Evolutionary conservation across 2,888 invertebrate species (phyloP).

Genomic region (Atethmia centrago): DNA sequence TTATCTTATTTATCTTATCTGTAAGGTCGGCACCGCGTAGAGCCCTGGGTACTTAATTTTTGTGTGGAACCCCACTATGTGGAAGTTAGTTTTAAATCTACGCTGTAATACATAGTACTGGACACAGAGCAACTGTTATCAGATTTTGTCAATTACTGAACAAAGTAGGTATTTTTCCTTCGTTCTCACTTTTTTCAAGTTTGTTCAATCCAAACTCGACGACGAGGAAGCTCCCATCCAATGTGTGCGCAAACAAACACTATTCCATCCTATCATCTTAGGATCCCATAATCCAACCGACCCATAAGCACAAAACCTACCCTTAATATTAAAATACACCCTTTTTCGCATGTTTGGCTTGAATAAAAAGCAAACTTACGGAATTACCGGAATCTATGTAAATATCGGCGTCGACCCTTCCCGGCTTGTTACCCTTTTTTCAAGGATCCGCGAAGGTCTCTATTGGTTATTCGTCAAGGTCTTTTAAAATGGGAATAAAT

Average conservation of each 20-base stretch:
- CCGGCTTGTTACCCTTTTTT: conserved; percentile 74
- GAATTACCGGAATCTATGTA: conserved; percentile 77
- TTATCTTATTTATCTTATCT: not conserved
- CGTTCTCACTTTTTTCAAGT: not conserved
- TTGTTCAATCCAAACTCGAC: conserved; percentile 29
- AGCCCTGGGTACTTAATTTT: not conserved
- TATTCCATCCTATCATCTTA: conserved; percentile 46
- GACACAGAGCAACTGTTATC: not conserved
- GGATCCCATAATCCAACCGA: conserved; percentile 56
- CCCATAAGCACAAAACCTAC: conserved; percentile 56
- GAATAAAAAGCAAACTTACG: conserved; percentile 75
- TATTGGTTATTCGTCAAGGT: conserved; percentile 65
- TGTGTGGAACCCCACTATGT: not conserved
- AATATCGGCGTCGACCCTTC: conserved; percentile 76
- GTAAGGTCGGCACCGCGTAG: not conserved
- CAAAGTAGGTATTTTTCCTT: not conserved
- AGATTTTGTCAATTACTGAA: not conserved
- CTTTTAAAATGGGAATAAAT: conserved; percentile 48
- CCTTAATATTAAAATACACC: conserved; percentile 64
- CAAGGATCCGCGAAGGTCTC: conserved; percentile 54
- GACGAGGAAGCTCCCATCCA: not conserved
- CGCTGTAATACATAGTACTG: not conserved
- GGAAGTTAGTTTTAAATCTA: no score
- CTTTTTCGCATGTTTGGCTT: conserved; percentile 60
- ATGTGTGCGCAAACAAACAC: conserved; percentile 21